Evolutionary conservation across 2,888 invertebrate species (phyloP), one percentile per base, ranked within the genome.

Genomic region (Lysandra coridon): DNA sequence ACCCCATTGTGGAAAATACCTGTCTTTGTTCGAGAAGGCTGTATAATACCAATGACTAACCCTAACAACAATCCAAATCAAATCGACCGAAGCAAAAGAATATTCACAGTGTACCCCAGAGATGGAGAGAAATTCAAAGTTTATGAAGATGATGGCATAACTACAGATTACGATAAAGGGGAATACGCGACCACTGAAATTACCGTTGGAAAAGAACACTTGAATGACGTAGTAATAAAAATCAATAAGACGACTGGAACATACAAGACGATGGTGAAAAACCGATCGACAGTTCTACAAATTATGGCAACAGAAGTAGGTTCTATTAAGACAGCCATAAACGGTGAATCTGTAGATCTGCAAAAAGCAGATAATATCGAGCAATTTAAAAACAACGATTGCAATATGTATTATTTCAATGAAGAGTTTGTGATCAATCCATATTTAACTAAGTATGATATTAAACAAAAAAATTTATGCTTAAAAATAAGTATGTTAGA

Each of bases 141-240:
- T 79, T 94, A 93, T 82, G 94, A 94, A 88, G 94, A 94, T 81
- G 94, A 94, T 80, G 94, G 93, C 1, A 86, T 88, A 81, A 87
- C 90, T 73, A 82, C 87, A 5, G 88, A 89, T 80, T 93, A 93
- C 84, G 84, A 88, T 79, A 80, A 88, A 80, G 86, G 86, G 0
- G 80, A 86, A 57, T 88, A 84, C 80, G 91, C 92, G 49, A 85
- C 83, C 79, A 93, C 93, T 5, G 85, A 87, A 79, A 84, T 93
- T 30, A 84, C 80, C 64, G 86, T 88, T 44, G 80, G 80, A 23
- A 89, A 88, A 1, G 89, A 91, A 2, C 79, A 82, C 62, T 85
- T 88, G 2, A 88, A 91, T 80, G 82, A 86, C 80, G 83, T 94
- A 78, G 81, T 85, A 1, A 87, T 94, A 80, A 86, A 85, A 76